Conservation (phyloP, 2,888 invertebrate genomes). For the Mellilla xanthometata region DNA sequence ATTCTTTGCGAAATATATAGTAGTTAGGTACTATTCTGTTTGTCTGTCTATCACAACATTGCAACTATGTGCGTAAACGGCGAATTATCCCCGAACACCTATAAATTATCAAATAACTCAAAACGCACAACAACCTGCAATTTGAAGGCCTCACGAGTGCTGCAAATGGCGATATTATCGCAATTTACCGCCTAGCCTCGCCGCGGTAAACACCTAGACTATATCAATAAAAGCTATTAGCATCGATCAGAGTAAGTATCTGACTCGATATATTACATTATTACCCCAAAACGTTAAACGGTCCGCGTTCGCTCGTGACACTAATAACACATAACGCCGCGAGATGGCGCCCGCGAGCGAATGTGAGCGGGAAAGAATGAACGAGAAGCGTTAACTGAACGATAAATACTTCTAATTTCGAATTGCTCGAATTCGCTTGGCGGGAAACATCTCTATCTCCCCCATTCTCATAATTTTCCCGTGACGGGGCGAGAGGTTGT, state of each 20-base stretch:
- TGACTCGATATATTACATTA: slow-evolving; percentile 62
- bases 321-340: slow-evolving; percentile 62
- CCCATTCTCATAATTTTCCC: slow-evolving; percentile 31
- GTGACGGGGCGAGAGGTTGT: slow-evolving; percentile 26
- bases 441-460: slow-evolving; percentile 27
- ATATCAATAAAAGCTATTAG: slow-evolving; percentile 80
- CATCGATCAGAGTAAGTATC: slow-evolving; percentile 74
- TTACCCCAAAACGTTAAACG: slow-evolving; percentile 73
- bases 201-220: slow-evolving; percentile 57
- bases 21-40: slow-evolving; percentile 1
- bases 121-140: slow-evolving; percentile 58
- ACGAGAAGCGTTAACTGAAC: slow-evolving; percentile 21
- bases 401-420: slow-evolving; percentile 22
- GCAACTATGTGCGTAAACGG: slow-evolving; percentile 26
- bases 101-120: slow-evolving; percentile 69
- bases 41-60: slow-evolving; percentile 3
- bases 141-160: slow-evolving; percentile 61
- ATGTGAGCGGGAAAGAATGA: slow-evolving; percentile 19
- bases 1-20: not conserved
- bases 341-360: slow-evolving; percentile 27
- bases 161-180: slow-evolving; percentile 65
- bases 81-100: slow-evolving; percentile 29
- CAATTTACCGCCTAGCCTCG: slow-evolving; percentile 53
- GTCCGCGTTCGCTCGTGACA: slow-evolving; percentile 41
- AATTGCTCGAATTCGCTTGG: slow-evolving; percentile 23